Evolutionary conservation across 92 coral and sea anemone species (phyloP).

Genomic region (Parazoanthus darwini): DNA sequence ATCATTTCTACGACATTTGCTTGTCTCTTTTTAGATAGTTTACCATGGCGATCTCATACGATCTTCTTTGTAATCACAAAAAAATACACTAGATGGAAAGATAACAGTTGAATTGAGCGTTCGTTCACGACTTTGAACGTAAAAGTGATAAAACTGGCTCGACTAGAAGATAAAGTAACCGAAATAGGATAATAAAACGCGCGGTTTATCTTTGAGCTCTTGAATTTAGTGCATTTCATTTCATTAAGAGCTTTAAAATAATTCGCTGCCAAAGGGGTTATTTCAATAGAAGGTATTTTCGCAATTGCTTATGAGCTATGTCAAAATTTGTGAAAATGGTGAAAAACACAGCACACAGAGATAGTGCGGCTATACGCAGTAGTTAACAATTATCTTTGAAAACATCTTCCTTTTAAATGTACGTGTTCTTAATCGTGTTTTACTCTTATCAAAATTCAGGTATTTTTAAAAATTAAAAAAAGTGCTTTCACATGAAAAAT

Average conservation of each 20-base stretch:
- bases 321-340: not conserved
- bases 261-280: not conserved
- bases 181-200: not conserved
- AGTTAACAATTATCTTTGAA: not conserved
- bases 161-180: not conserved
- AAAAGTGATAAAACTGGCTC: not conserved
- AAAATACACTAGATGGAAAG: conserved; percentile 17
- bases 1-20: conserved; percentile 3
- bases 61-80: conserved; percentile 16
- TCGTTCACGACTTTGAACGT: conserved; percentile 9
- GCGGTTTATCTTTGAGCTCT: conserved; percentile 9
- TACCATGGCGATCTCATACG: conserved; percentile 14
- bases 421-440: not conserved
- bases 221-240: not conserved
- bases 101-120: conserved; percentile 19
- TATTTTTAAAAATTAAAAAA: not conserved
- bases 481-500: not conserved
- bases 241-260: not conserved
- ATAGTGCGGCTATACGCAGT: not conserved
- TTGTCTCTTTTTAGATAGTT: not conserved
- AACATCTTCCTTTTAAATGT: not conserved
- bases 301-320: not conserved
- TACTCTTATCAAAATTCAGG: conserved; percentile 11
- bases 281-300: not conserved
- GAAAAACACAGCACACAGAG: not conserved